Percentiles rank a stretch among this genome's conserved stretches.
Conservation (phyloP, 2,888 invertebrate genomes). For the Hypomecis atomaria region DNA sequence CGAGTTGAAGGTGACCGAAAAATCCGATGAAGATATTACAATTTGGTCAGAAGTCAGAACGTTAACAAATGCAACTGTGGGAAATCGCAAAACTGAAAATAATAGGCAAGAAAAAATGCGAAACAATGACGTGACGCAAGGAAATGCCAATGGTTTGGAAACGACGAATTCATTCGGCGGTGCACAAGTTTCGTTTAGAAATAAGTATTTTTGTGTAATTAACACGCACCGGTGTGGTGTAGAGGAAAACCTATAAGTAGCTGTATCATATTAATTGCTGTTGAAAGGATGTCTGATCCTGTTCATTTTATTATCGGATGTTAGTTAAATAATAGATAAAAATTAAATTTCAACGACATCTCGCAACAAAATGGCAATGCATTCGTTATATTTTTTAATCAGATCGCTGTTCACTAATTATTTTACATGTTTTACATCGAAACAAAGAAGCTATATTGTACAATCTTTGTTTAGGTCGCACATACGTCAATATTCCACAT, state of each 20-base stretch:
- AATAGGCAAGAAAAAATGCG: conserved; percentile 28
- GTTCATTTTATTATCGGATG: no score
- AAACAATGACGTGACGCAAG: conserved; percentile 39
- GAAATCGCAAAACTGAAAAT: conserved; percentile 35
- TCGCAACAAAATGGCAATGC: no score
- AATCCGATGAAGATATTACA: conserved; percentile 12
- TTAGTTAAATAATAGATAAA: no score
- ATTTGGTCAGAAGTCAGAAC: conserved; percentile 16
- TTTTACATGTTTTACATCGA: no score
- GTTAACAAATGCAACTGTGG: conserved; percentile 32
- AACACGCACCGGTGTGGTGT: conserved; percentile 7
- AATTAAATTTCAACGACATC: no score
- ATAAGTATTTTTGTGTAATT: conserved; percentile 15
- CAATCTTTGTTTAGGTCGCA: no score
- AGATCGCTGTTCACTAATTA: no score
- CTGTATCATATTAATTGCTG: no score
- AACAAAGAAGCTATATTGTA: no score
- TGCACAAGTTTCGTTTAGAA: conserved; percentile 23
- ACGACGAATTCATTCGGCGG: conserved; percentile 34
- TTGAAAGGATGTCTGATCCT: no score
- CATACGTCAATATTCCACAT: no score
- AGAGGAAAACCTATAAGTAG: not conserved
- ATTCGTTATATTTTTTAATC: no score
- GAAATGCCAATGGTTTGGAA: conserved; percentile 33
- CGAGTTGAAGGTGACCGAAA: conserved; percentile 21